Conservation (phyloP, 2,113 vertebrate genomes). For the Thunnus maccoyii region DNA sequence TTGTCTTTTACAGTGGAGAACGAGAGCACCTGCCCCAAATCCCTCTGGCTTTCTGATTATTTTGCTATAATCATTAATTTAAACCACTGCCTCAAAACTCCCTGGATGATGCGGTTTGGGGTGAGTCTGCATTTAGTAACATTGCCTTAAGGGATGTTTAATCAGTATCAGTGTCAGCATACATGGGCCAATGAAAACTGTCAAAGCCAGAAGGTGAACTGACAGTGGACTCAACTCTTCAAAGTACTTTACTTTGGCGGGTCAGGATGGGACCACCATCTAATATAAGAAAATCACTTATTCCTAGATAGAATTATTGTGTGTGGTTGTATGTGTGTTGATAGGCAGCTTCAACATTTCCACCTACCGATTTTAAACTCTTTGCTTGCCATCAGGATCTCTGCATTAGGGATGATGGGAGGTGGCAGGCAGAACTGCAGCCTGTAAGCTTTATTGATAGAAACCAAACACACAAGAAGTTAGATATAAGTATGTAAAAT, state of each 20-base stretch:
- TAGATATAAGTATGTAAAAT: not conserved
- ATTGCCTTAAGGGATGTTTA: slow-evolving; percentile 56
- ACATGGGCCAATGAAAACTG: slow-evolving; percentile 46
- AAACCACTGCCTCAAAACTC: slow-evolving; percentile 24
- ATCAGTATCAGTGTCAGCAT: slow-evolving; percentile 29
- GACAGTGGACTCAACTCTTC: slow-evolving; percentile 46
- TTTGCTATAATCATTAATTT: slow-evolving; percentile 47
- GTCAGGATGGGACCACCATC: slow-evolving; percentile 1
- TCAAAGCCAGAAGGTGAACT: slow-evolving; percentile 67
- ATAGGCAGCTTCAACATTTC: slow-evolving; percentile 14
- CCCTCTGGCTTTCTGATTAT: slow-evolving; percentile 40
- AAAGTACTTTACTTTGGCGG: not conserved
- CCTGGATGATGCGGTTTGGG: slow-evolving; percentile 30
- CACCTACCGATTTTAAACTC: slow-evolving; percentile 95
- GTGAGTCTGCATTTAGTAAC: slow-evolving; percentile 50
- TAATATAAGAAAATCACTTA: slow-evolving; percentile 17
- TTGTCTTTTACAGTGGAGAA: slow-evolving; percentile 49
- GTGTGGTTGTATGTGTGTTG: slow-evolving; percentile 16
- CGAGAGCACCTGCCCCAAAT: slow-evolving; percentile 49
- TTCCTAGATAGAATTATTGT: not conserved
- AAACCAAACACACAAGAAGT: slow-evolving; percentile 36
- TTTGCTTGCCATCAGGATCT: slow-evolving; percentile 94
- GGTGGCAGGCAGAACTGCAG: slow-evolving; percentile 94
- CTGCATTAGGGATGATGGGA: slow-evolving; percentile 92
- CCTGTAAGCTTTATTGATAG: slow-evolving; percentile 89